Conservation (phyloP, 2,797 vertebrate genomes). For the Rachycentron canadum region DNA sequence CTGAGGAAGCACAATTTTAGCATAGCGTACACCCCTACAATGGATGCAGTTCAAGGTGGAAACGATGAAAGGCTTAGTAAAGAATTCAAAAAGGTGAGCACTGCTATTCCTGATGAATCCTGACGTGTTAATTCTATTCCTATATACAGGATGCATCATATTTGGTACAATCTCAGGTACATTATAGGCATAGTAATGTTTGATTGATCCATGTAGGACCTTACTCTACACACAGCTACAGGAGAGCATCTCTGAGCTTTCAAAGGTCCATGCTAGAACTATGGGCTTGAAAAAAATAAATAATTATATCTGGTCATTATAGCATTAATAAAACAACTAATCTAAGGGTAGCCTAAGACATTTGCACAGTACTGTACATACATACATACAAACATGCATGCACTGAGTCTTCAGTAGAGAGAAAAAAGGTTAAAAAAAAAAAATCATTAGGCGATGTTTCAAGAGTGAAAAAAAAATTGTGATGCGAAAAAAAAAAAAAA, state of each 20-base stretch:
- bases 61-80: slow-evolving; percentile 45
- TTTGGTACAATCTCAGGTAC: slow-evolving; percentile 8
- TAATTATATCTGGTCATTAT: background rate
- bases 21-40: slow-evolving; percentile 14
- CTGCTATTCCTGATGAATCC: slow-evolving; percentile 14
- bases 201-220: slow-evolving; percentile 24
- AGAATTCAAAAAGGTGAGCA: slow-evolving; percentile 38
- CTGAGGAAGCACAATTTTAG: slow-evolving; percentile 53
- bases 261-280: slow-evolving; percentile 1
- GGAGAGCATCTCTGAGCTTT: background rate
- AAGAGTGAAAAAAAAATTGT: slow-evolving; percentile 24
- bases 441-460: background rate
- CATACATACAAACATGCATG: background rate
- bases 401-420: slow-evolving; percentile 7
- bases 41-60: slow-evolving; percentile 27
- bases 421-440: slow-evolving; percentile 10
- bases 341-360: too few relatives aligned
- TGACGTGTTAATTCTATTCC: slow-evolving; percentile 15
- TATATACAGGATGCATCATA: background rate
- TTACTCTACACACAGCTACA: background rate
- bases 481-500: background rate
- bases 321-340: too few relatives aligned
- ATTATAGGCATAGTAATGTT: slow-evolving; percentile 29
- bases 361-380: background rate
- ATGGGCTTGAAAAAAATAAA: background rate